A percentile compares a stretch with the other conserved stretches of the same genome.
phyloP scores from a whole-genome alignment of 2,113 vertebrate genomes.

The Cricetomys ansorgei region DNA sequence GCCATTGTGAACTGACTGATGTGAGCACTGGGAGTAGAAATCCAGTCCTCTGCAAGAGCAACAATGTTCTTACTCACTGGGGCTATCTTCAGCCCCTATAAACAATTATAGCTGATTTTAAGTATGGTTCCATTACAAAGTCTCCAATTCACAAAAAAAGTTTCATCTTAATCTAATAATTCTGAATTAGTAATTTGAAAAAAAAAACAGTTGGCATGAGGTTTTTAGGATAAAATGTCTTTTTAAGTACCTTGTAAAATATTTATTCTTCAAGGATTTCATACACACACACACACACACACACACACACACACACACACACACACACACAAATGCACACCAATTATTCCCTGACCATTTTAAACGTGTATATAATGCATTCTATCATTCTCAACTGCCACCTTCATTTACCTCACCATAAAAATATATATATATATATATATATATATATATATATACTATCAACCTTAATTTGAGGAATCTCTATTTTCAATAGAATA shows the following conservation, averaged over 20 bases:
- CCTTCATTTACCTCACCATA: not conserved
- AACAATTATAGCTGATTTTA: not conserved
- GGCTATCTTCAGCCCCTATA: not conserved
- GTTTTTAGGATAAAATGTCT: not conserved
- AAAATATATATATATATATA: too few relatives aligned
- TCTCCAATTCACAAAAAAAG: not conserved
- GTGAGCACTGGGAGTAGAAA: not conserved
- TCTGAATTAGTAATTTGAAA: not conserved
- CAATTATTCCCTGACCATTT: not conserved
- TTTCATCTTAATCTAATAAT: not conserved
- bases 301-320: not conserved
- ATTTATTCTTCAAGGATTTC: not conserved
- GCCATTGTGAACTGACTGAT: not conserved
- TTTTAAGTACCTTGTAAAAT: not conserved
- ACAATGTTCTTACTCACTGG: not conserved
- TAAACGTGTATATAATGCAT: not conserved
- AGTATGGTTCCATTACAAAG: not conserved
- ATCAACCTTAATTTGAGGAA: not conserved
- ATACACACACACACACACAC: too few relatives aligned
- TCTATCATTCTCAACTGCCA: not conserved
- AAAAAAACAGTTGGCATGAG: not conserved
- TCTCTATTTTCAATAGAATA: not conserved
- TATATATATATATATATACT: too few relatives aligned
- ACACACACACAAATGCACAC: not conserved
- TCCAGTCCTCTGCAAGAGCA: not conserved